phyloP scores from a whole-genome alignment of 2,888 invertebrate species.

The Melanargia galathea region DNA sequence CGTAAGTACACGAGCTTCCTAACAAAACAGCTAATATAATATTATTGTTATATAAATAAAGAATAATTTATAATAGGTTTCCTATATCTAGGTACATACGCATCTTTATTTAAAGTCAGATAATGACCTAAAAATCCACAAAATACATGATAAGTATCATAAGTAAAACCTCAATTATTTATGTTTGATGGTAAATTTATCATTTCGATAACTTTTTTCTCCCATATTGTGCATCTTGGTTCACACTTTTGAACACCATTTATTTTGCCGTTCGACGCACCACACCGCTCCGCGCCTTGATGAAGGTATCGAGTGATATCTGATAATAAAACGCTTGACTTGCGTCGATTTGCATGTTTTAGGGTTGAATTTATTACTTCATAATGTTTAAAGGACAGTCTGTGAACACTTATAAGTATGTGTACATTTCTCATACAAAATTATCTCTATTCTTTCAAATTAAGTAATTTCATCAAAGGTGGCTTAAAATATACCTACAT shows the following conservation, averaged over 20 bases:
- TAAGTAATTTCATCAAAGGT: not conserved
- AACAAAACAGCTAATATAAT: no score
- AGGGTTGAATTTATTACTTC: conserved; percentile 48
- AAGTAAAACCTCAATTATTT: conserved; percentile 78
- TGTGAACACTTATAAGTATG: not conserved
- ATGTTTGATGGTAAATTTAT: conserved; percentile 74
- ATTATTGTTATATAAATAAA: no score
- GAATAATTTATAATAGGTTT: no score
- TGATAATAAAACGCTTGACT: conserved; percentile 74
- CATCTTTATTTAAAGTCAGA: no score
- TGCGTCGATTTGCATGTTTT: conserved; percentile 63
- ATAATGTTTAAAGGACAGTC: conserved; percentile 23
- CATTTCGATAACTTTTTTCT: conserved; percentile 78
- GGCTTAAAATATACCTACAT: no score
- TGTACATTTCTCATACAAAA: not conserved
- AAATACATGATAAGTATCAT: conserved; percentile 55
- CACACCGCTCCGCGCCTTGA: conserved; percentile 67
- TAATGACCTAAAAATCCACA: conserved; percentile 1
- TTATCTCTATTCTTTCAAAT: not conserved
- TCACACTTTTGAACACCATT: conserved; percentile 80
- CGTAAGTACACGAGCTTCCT: no score
- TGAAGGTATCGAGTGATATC: conserved; percentile 74
- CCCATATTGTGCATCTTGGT: conserved; percentile 76
- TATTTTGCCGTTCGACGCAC: conserved; percentile 72
- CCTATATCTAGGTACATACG: no score